Base-by-base conservation (phyloP, 2,888 invertebrate genomes). In the Hyles lineata region DNA sequence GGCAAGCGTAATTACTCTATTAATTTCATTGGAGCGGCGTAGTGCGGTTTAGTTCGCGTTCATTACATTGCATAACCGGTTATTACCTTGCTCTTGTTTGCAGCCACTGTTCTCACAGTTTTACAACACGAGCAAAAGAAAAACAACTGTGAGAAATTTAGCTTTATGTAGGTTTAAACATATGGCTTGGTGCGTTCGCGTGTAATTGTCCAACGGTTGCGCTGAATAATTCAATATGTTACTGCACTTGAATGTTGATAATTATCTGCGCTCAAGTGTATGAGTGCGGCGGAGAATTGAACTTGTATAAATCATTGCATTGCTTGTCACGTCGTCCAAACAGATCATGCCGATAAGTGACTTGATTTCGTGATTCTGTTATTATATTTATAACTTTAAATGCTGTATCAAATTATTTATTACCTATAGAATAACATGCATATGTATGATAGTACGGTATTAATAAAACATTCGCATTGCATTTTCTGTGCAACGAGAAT, bases 1-100 rank as follows among this genome's bases (percentile, higher is more conserved):
- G 85, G 78, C 81, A 81, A 83, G 82, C 78, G 76, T 87, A 89
- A 89, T 91, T 84, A 87, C 87, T 88, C 86, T 88, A 90, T 88
- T 87, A 89, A 87, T 87, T 87, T 84, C 81, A 84, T 83, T 80
- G 81, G 78, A 80, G 76, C 79, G 76, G 80, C 77, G 76, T 76
- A 78, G 79, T 79, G 81, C 78, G 82, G 83, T 82, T 85, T 81
- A 82, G 83, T 83, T 85, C 82, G 83, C 79, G 88, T 84, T 83
- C 82, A 83, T 84, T 87, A 79, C 79, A 80, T 90, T 91, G 86
- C 90, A 88, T 87, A 90, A 90, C 89, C 81, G 83, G 87, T 90
- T 89, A 87, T 89, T 89, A 87, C 85, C 87, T 84, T 84, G 88
- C 87, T 88, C 88, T 89, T 89, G 87, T 89, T 89, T 86, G 84